phyloP scores from a whole-genome alignment of 2,797 vertebrate species.

The Ptychobarbus kaznakovi region DNA sequence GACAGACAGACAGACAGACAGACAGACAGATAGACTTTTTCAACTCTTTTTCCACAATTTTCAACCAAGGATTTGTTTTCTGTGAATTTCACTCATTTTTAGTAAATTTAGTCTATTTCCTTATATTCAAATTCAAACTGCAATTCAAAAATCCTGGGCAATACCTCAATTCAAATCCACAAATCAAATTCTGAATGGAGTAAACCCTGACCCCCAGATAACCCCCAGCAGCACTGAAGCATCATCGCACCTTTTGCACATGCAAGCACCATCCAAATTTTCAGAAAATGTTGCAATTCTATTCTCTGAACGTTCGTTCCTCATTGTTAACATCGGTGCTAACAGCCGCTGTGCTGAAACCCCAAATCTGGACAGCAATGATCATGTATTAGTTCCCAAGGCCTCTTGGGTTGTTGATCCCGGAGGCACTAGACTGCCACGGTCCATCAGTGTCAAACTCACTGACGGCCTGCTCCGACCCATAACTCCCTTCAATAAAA shows the following conservation, averaged over 20 bases:
- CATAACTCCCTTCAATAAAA: constrained; percentile 47
- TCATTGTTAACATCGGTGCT: constrained; percentile 13
- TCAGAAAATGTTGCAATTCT: not conserved
- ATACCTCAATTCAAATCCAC: not conserved
- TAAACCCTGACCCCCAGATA: not conserved
- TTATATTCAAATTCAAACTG: not conserved
- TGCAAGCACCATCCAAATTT: not conserved
- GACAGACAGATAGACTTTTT: too few species aligned
- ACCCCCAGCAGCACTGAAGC: not conserved
- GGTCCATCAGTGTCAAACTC: constrained; percentile 55
- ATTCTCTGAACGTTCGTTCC: not conserved
- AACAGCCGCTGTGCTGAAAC: not conserved
- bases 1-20: too few species aligned
- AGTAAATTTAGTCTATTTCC: not conserved
- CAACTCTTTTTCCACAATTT: too few species aligned
- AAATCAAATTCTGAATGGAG: not conserved
- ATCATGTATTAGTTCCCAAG: constrained; percentile 43
- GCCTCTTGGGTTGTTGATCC: constrained; percentile 44
- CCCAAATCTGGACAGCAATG: constrained; percentile 43
- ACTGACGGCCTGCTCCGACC: constrained; percentile 48
- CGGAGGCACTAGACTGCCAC: constrained; percentile 47
- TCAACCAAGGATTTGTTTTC: not conserved
- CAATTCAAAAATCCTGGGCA: not conserved
- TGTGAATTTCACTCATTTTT: not conserved
- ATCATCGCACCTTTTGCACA: not conserved